These are phyloP conservation scores for Acrocephalus arundinaceus DNA, from an alignment of 2,113 vertebrate genomes.

Conservation along the genomic window DNA sequence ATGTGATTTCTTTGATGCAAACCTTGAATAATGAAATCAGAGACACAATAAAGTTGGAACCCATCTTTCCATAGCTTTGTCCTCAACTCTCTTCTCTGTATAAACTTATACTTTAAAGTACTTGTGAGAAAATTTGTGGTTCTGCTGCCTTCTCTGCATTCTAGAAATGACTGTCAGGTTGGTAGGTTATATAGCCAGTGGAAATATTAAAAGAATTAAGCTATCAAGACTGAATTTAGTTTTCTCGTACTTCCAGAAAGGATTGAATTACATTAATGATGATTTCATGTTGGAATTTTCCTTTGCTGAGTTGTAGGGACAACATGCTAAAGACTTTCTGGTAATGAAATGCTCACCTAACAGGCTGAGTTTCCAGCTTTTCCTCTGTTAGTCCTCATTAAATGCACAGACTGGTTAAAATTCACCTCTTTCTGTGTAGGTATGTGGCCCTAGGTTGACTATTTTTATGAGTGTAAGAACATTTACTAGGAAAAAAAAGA, in stretches of 20 bases:
- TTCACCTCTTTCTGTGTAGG: not conserved
- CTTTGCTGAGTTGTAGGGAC: not conserved
- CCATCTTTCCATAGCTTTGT: not conserved
- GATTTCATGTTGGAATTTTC: slow-evolving; percentile 1
- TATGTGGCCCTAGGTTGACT: not conserved
- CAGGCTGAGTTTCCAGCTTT: not conserved
- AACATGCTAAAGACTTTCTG: not conserved
- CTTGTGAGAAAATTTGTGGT: not conserved
- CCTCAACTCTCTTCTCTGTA: not conserved
- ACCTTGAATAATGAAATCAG: not conserved
- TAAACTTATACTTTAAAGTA: not conserved
- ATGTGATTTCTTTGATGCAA: not conserved
- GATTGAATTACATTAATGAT: not conserved
- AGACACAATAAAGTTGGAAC: not conserved
- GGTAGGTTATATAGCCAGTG: not conserved
- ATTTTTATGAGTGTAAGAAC: not conserved
- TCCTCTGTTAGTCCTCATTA: not conserved
- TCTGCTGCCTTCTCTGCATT: not conserved
- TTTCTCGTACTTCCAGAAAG: slow-evolving; percentile 7
- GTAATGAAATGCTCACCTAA: not conserved
- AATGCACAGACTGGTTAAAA: not conserved
- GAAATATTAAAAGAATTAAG: not conserved
- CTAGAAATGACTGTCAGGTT: not conserved
- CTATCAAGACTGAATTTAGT: slow-evolving; percentile 21
- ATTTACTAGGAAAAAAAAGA: not conserved